A percentile compares a stretch with the other conserved stretches of the same genome.
These are phyloP conservation scores for Myiagra hebetior DNA, from an alignment of 2,113 vertebrate species.

Conservation along the genomic window DNA sequence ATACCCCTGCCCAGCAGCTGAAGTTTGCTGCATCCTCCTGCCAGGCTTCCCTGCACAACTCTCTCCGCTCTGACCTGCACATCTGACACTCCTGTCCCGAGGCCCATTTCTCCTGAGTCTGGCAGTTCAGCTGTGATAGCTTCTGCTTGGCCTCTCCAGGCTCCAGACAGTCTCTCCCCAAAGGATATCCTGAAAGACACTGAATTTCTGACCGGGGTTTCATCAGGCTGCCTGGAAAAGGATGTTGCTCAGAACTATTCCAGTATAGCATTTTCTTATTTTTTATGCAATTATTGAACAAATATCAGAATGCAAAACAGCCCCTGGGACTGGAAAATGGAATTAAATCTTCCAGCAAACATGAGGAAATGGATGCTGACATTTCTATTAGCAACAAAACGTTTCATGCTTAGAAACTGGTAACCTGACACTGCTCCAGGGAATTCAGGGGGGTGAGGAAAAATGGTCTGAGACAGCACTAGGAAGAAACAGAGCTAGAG, in stretches of 20 bases:
- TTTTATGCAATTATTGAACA: slow-evolving; percentile 34
- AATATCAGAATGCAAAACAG: slow-evolving; percentile 35
- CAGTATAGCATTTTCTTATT: not conserved
- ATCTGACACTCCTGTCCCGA: not conserved
- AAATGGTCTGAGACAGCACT: not conserved
- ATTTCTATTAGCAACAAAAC: slow-evolving; percentile 53
- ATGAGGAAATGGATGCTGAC: slow-evolving; percentile 18
- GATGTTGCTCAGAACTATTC: not conserved
- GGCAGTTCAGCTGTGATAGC: not conserved
- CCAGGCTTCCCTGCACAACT: not conserved
- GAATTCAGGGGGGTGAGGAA: not conserved
- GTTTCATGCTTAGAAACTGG: slow-evolving; percentile 17
- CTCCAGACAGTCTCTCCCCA: slow-evolving; percentile 27
- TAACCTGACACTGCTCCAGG: not conserved
- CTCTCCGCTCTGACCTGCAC: not conserved
- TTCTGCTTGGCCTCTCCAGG: not conserved
- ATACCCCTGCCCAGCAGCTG: not conserved
- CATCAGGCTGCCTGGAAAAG: not conserved
- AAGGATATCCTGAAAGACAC: not conserved
- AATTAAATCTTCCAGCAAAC: slow-evolving; percentile 50
- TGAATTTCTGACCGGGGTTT: not conserved
- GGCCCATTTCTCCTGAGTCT: not conserved
- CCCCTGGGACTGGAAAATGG: slow-evolving; percentile 12
- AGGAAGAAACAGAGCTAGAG: not conserved
- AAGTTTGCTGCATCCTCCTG: not conserved